Percentiles rank a stretch among this genome's conserved stretches.
Conservation (phyloP, 2,797 vertebrate genomes). For the Artibeus jamaicensis region DNA sequence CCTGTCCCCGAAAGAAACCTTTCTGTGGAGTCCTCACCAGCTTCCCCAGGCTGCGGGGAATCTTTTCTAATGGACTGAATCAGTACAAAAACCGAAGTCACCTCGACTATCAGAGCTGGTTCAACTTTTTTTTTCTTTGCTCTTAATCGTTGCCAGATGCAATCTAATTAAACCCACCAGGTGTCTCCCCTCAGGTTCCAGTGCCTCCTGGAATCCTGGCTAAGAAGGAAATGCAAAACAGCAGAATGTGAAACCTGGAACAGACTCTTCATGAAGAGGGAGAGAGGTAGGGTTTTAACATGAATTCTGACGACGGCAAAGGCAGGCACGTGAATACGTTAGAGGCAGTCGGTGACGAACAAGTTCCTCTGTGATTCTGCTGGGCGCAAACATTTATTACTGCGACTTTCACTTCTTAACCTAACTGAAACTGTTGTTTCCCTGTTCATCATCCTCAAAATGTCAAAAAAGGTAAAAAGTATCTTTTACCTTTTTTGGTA, state of each 20-base stretch:
- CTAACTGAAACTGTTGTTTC: neutral
- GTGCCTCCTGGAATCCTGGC: neutral
- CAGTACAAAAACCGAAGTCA: neutral
- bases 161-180: slow-evolving; percentile 65
- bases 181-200: slow-evolving; percentile 61
- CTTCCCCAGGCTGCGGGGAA: neutral
- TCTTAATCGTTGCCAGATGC: slow-evolving; percentile 62
- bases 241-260: neutral
- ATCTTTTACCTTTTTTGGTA: no score
- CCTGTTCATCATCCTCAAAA: neutral
- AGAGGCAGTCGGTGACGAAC: neutral
- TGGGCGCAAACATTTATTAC: slow-evolving; percentile 10
- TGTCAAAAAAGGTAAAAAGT: neutral
- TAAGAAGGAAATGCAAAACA: slow-evolving; percentile 21
- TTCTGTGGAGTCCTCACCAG: neutral
- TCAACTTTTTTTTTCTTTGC: slow-evolving; percentile 20
- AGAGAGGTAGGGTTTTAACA: neutral
- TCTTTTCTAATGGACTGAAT: neutral
- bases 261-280: neutral
- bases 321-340: neutral
- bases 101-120: neutral
- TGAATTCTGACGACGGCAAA: neutral
- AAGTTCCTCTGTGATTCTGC: slow-evolving; percentile 6
- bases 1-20: neutral
- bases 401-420: neutral